Evolutionary conservation across 1,140 invertebrate species (phyloP).

Genomic region (Lordiphosa stackelbergi): DNA sequence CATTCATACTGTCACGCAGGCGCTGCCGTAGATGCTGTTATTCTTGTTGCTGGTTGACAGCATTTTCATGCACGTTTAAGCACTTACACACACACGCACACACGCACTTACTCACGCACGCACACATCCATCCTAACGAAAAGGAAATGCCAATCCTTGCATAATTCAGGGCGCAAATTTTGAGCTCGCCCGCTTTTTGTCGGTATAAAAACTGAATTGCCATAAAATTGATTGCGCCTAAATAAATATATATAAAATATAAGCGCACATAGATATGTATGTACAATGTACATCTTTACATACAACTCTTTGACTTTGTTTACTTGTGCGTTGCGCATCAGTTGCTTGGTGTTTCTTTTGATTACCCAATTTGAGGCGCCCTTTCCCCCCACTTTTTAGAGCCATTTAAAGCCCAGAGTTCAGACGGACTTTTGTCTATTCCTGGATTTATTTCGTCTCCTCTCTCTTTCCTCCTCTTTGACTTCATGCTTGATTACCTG

Average conservation of each 20-base stretch:
- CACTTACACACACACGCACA: constrained; percentile 34
- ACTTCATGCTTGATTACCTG: constrained; percentile 66
- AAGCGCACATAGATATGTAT: constrained; percentile 3
- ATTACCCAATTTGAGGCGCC: constrained; percentile 17
- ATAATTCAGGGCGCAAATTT: constrained; percentile 50
- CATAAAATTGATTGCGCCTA: constrained; percentile 71
- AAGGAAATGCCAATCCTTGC: constrained; percentile 37
- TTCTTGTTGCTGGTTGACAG: constrained; percentile 28
- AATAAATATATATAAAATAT: constrained; percentile 47
- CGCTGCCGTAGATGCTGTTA: constrained; percentile 32
- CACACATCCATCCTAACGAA: constrained; percentile 13
- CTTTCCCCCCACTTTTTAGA: constrained; percentile 2
- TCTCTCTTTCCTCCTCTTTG: constrained; percentile 1
- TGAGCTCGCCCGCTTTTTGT: constrained; percentile 17
- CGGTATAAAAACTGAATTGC: constrained; percentile 56
- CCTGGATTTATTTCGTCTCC: constrained; percentile 7
- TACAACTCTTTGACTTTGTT: constrained; percentile 38
- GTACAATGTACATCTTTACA: not conserved
- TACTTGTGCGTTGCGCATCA: constrained; percentile 26
- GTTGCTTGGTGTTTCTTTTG: constrained; percentile 39
- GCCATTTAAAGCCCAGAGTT: constrained; percentile 47
- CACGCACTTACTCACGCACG: not conserved
- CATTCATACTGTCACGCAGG: constrained; percentile 36
- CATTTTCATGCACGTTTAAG: constrained; percentile 62
- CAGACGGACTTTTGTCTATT: constrained; percentile 39